A percentile compares a stretch with the other conserved stretches of the same genome.
Conservation (phyloP, 2,113 vertebrate genomes). For the Oryzias woworae region DNA sequence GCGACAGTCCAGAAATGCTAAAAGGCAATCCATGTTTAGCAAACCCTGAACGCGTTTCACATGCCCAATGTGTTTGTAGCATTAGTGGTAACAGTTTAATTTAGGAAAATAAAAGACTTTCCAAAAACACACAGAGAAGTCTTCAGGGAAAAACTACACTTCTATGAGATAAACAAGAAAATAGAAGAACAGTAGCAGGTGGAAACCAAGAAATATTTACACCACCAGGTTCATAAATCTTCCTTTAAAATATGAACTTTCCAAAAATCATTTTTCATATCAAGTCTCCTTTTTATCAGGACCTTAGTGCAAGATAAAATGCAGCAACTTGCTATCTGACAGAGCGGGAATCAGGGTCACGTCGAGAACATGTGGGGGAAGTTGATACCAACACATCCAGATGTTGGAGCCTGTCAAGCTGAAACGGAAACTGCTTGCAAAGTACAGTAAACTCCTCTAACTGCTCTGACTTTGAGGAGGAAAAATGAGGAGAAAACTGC, state of each 20-base stretch:
- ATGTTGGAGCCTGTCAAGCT: constrained; percentile 15
- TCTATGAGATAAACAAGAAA: too few species aligned
- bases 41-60: too few species aligned
- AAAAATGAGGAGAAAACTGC: constrained; percentile 5
- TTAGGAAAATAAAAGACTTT: too few species aligned
- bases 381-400: constrained; percentile 15
- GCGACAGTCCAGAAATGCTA: too few species aligned
- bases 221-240: constrained; percentile 28
- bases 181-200: background rate
- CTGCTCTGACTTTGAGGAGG: constrained; percentile 13
- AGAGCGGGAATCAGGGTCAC: background rate
- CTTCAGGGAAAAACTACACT: too few species aligned
- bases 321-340: background rate
- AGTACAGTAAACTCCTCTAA: constrained; percentile 23
- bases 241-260: background rate
- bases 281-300: background rate
- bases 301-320: constrained; percentile 3
- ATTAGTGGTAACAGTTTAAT: too few species aligned
- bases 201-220: constrained; percentile 7
- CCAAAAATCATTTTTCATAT: background rate
- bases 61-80: too few species aligned
- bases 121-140: too few species aligned
- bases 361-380: constrained; percentile 16
- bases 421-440: constrained; percentile 26
- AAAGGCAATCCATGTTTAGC: too few species aligned